These are phyloP conservation scores for Nasonia longicornis DNA, from an alignment of 1,140 invertebrate species.

Conservation along the genomic window DNA sequence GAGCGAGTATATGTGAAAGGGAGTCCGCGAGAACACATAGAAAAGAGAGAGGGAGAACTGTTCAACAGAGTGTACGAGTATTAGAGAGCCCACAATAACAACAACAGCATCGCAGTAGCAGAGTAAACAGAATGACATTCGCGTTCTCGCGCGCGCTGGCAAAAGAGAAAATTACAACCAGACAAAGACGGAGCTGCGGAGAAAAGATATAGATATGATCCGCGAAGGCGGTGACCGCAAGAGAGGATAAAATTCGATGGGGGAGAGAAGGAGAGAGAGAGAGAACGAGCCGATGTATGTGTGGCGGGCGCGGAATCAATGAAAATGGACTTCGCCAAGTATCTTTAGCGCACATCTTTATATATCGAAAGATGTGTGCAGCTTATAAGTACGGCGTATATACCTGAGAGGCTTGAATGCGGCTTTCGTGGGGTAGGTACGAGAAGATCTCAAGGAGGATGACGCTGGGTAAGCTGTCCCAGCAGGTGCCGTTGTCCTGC, in stretches of 20 bases:
- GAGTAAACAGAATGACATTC: conserved; percentile 41
- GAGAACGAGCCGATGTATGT: not conserved
- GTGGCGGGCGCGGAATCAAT: conserved; percentile 11
- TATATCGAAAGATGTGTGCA: too few species aligned
- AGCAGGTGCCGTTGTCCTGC: conserved; percentile 57
- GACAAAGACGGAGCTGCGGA: not conserved
- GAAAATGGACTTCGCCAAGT: conserved; percentile 31
- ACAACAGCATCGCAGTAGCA: not conserved
- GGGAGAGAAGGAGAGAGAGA: not conserved
- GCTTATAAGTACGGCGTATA: not conserved
- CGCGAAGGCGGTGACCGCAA: not conserved
- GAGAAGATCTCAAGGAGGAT: conserved; percentile 75
- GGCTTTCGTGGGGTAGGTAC: conserved; percentile 71
- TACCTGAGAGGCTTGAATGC: conserved; percentile 72
- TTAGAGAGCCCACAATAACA: not conserved
- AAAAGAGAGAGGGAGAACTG: conserved; percentile 1
- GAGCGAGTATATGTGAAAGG: not conserved
- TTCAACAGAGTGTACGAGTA: not conserved
- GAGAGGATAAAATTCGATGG: conserved; percentile 24
- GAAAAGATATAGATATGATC: conserved; percentile 7
- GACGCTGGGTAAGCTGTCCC: conserved; percentile 74
- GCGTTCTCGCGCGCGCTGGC: not conserved
- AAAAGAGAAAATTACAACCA: not conserved
- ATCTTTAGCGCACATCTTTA: not conserved
- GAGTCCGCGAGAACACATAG: not conserved